A percentile compares a stretch with the other conserved stretches of the same genome.
Conservation (phyloP, 2,888 invertebrate genomes). For the Catocala sponsa region DNA sequence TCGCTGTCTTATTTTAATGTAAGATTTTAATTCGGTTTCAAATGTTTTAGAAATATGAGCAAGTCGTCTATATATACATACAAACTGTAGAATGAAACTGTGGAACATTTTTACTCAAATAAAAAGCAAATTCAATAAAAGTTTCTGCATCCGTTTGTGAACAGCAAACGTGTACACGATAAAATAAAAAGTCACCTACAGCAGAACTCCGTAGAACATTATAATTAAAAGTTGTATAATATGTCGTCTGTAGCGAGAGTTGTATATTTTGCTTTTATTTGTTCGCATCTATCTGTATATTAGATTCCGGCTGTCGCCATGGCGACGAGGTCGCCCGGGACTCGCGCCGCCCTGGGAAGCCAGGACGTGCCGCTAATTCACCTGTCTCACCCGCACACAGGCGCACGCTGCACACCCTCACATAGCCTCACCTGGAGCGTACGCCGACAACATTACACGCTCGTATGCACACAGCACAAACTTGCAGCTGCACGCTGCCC, state of each 20-base stretch:
- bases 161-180: conserved; percentile 7
- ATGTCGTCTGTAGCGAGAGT: conserved; percentile 43
- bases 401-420: conserved; percentile 33
- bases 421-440: conserved; percentile 58
- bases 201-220: conserved; percentile 29
- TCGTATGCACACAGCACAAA: conserved; percentile 67
- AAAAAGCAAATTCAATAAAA: conserved; percentile 10
- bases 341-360: conserved; percentile 63
- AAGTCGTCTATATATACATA: too few relatives aligned
- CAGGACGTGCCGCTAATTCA: conserved; percentile 70
- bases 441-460: conserved; percentile 66
- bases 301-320: conserved; percentile 75
- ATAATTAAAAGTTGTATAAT: conserved; percentile 44
- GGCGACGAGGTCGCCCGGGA: conserved; percentile 75
- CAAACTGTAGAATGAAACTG: background rate
- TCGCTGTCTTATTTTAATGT: too few relatives aligned
- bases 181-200: conserved; percentile 22
- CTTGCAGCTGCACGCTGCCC: conserved; percentile 54
- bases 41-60: too few relatives aligned
- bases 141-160: conserved; percentile 2
- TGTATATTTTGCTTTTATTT: conserved; percentile 66
- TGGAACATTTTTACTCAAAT: background rate
- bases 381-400: conserved; percentile 72
- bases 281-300: conserved; percentile 62
- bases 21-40: too few relatives aligned